These are phyloP conservation scores for Leptinotarsa lineolata DNA, from an alignment of 1,140 invertebrate species.

Conservation along the genomic window DNA sequence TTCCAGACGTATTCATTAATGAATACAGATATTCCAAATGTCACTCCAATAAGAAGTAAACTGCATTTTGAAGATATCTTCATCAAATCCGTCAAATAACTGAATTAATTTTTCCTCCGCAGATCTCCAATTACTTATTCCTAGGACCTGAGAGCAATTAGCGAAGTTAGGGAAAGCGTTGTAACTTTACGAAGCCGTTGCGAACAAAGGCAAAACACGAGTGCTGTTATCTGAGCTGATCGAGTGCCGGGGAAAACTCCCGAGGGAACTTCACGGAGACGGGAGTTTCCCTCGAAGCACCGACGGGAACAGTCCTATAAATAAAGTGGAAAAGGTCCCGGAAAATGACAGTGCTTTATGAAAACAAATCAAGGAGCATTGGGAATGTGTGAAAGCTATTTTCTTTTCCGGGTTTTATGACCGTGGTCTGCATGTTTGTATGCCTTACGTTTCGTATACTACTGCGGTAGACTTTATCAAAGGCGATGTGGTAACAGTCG, in stretches of 20 bases:
- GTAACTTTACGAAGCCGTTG: background rate
- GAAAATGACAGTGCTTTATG: conserved; percentile 36
- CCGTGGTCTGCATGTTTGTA: too few species aligned
- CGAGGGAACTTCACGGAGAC: conserved; percentile 27
- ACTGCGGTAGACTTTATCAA: too few species aligned
- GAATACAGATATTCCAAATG: too few species aligned
- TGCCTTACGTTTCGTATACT: too few species aligned
- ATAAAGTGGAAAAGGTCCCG: conserved; percentile 29
- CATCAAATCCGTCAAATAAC: background rate
- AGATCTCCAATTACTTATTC: conserved; percentile 1
- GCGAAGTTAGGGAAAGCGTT: conserved; percentile 33
- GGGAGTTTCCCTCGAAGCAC: conserved; percentile 8
- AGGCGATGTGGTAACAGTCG: too few species aligned
- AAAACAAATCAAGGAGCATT: too few species aligned
- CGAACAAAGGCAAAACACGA: conserved; percentile 46
- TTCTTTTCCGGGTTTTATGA: too few species aligned
- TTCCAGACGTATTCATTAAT: too few species aligned
- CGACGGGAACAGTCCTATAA: conserved; percentile 20
- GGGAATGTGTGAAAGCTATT: too few species aligned
- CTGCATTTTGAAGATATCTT: background rate
- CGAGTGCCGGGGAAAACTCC: conserved; percentile 43
- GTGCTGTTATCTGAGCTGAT: conserved; percentile 50
- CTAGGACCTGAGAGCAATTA: conserved; percentile 44
- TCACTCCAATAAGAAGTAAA: too few species aligned
- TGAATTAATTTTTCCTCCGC: background rate